Evolutionary conservation across 2,113 vertebrate species (phyloP).

Genomic region (Lates calcarifer): DNA sequence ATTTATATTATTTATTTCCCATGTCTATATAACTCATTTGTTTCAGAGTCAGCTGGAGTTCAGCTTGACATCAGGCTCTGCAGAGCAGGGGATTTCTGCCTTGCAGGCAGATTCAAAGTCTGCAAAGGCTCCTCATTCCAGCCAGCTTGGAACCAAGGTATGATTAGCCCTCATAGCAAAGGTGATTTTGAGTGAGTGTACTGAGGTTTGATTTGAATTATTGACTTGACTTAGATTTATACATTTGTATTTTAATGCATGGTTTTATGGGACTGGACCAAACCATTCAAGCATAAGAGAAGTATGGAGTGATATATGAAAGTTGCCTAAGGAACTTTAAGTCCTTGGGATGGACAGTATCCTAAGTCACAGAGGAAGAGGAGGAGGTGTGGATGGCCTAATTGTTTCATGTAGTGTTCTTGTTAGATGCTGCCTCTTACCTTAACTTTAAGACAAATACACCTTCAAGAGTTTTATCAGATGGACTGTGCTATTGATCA

Average conservation of each 20-base stretch:
- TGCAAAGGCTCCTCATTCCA: constrained; percentile 70
- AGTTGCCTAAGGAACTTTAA: no score
- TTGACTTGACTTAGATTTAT: no score
- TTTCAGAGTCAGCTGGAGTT: constrained; percentile 97
- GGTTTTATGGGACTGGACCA: neutral
- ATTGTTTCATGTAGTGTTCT: no score
- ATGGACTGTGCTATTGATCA: no score
- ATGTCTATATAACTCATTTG: no score
- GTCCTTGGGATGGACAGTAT: no score
- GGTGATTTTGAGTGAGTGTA: neutral
- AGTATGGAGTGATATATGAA: no score
- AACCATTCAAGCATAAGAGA: neutral
- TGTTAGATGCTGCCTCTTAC: no score
- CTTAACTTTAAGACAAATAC: neutral
- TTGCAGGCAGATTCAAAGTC: constrained; percentile 84
- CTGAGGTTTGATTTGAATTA: neutral
- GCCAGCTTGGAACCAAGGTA: constrained; percentile 83
- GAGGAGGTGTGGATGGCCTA: no score
- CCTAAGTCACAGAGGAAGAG: no score
- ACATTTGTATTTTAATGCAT: no score
- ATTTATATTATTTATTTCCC: neutral
- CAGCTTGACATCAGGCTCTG: constrained; percentile 85
- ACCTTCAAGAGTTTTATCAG: no score
- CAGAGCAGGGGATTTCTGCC: constrained; percentile 81
- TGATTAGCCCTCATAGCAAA: neutral